These are phyloP conservation scores for Galeopterus variegatus DNA, from an alignment of 2,113 vertebrate genomes.

Conservation along the genomic window DNA sequence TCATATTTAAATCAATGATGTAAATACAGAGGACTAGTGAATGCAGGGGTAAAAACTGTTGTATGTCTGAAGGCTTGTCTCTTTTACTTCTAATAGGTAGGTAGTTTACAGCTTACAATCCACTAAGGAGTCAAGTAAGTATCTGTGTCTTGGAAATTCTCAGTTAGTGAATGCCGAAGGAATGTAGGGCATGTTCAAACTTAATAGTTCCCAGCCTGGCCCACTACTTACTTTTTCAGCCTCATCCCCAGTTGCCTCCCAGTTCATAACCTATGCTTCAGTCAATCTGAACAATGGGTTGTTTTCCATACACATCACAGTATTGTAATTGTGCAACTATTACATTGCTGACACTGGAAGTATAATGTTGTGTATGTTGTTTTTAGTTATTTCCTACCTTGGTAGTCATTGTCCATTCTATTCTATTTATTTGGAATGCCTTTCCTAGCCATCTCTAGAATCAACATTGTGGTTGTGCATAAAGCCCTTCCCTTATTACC, in stretches of 20 bases:
- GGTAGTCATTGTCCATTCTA: background rate
- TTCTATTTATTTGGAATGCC: background rate
- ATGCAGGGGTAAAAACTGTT: background rate
- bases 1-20: background rate
- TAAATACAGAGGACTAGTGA: background rate
- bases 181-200: background rate
- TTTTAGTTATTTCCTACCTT: conserved; percentile 69
- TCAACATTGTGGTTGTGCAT: background rate
- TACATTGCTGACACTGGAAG: conserved; percentile 75
- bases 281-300: background rate
- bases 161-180: background rate
- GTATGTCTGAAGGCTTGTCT: background rate
- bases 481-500: background rate
- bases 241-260: background rate
- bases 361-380: conserved; percentile 65
- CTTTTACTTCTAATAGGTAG: background rate
- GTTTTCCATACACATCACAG: background rate
- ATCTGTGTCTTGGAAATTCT: background rate
- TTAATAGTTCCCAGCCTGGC: background rate
- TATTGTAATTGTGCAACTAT: conserved; percentile 67
- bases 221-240: background rate
- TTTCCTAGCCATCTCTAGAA: background rate
- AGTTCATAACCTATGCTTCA: background rate
- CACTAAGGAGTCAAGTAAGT: background rate
- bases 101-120: background rate